Evolutionary conservation across 2,113 vertebrate species (phyloP).

Genomic region (Eurystomus gularis): DNA sequence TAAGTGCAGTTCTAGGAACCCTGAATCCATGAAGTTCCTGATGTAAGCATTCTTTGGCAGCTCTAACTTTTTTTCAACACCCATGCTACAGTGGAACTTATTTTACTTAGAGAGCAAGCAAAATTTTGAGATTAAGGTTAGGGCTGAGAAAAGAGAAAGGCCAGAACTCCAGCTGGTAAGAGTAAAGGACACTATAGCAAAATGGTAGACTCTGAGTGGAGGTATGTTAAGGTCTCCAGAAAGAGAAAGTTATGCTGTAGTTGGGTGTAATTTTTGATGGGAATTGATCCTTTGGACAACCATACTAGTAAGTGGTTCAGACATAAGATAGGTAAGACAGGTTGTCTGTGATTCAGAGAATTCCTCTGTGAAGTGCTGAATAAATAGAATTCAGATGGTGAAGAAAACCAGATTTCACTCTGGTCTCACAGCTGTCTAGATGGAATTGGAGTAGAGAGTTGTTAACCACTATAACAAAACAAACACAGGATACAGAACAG

Average conservation of each 20-base stretch:
- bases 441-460: not conserved
- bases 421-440: not conserved
- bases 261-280: not conserved
- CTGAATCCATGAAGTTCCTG: not conserved
- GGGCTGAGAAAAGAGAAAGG: not conserved
- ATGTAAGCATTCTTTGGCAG: not conserved
- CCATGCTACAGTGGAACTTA: not conserved
- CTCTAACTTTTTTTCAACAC: not conserved
- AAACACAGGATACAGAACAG: not conserved
- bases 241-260: not conserved
- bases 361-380: not conserved
- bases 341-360: not conserved
- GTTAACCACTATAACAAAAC: not conserved
- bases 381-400: not conserved
- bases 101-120: not conserved
- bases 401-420: constrained; percentile 12
- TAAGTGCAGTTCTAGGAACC: not conserved
- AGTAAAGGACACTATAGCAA: not conserved
- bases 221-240: not conserved
- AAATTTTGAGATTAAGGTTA: not conserved
- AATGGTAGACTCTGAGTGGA: not conserved
- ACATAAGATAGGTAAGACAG: not conserved
- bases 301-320: not conserved
- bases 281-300: not conserved
- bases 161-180: not conserved